A percentile compares a stretch with the other conserved stretches of the same genome.
Conservation (phyloP, 2,888 invertebrate genomes). For the Chesias legatella region DNA sequence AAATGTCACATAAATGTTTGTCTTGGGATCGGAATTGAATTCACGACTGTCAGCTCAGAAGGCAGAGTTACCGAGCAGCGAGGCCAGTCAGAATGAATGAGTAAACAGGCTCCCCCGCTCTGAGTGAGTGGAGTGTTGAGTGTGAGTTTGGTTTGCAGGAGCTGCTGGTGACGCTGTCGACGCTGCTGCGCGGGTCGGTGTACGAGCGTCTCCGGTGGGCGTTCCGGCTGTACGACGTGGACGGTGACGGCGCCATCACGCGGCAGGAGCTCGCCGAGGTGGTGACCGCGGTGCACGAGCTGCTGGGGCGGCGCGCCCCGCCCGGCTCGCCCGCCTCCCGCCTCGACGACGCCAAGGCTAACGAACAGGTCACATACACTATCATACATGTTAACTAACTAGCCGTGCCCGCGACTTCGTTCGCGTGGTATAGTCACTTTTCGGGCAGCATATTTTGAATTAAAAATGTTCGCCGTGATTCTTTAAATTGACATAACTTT, state of each 20-base stretch:
- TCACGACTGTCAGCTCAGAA: too few species aligned
- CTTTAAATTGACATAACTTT: too few species aligned
- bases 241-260: slow-evolving; percentile 97
- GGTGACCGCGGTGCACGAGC: slow-evolving; percentile 92
- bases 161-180: slow-evolving; percentile 94
- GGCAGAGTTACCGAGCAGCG: too few species aligned
- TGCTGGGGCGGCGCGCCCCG: slow-evolving; percentile 89
- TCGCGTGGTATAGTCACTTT: too few species aligned
- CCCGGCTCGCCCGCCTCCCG: slow-evolving; percentile 81
- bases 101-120: too few species aligned
- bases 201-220: slow-evolving; percentile 98
- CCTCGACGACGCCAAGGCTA: slow-evolving; percentile 90
- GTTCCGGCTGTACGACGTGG: slow-evolving; percentile 97
- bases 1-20: too few species aligned
- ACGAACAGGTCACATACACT: slow-evolving; percentile 84
- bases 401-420: too few species aligned
- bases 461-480: too few species aligned
- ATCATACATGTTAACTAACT: too few species aligned
- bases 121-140: slow-evolving; percentile 5
- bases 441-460: too few species aligned
- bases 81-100: too few species aligned
- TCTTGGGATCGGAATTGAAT: too few species aligned
- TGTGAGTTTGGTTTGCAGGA: slow-evolving; percentile 82
- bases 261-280: slow-evolving; percentile 92
- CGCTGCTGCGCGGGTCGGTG: slow-evolving; percentile 93